Base-by-base conservation (phyloP, 2,888 invertebrate species). In the Mimumesa dahlbomi region DNA sequence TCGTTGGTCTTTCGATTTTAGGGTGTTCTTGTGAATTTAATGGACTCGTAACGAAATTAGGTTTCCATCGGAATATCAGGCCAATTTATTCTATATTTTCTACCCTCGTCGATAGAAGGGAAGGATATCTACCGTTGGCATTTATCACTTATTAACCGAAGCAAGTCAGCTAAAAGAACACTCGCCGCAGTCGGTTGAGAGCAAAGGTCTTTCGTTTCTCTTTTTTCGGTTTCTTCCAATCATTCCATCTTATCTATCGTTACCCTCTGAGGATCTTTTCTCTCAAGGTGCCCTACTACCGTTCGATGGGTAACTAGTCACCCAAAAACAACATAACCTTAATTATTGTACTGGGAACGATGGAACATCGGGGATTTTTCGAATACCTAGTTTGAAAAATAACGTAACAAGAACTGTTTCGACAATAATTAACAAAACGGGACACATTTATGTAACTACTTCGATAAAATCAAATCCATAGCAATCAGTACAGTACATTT, bases 141-240 rank as follows among this genome's bases (percentile, higher is more conserved):
- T 67, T 75, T 75, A 75, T 75, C 73, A 54, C 77, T 68, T 77
- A 77, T 77, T 77, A 77, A 75, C 68, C 58, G 57, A 43, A 73
- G 67, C 67, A 67, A 77, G 53, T 73, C 43, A 58, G 57, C 54
- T 68, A 68, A 65, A 73, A 64, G 73, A 73, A 64, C 77, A 43
- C 56, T 58, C 34, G 50, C 52, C 57, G 56, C 64, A 58, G 54
- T 76, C 73, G 57, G 64, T 25, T 56, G 56, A 45, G 31, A 59
- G 67, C 40, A 68, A 72, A 67, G 63, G 43, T 38, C 14, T 50
- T 63, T 22, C 48, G 50, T 66, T 22, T 50, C 36, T 34, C 25
- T 13, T 42, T 65, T 57, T 36, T 38, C 7, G 42, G 22, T 14
- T 46, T 25, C 38, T 42, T 36, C 31, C 31, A 46, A 48, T 65